Base-by-base conservation (phyloP, 2,113 vertebrate genomes). In the Catharus fuscescens region DNA sequence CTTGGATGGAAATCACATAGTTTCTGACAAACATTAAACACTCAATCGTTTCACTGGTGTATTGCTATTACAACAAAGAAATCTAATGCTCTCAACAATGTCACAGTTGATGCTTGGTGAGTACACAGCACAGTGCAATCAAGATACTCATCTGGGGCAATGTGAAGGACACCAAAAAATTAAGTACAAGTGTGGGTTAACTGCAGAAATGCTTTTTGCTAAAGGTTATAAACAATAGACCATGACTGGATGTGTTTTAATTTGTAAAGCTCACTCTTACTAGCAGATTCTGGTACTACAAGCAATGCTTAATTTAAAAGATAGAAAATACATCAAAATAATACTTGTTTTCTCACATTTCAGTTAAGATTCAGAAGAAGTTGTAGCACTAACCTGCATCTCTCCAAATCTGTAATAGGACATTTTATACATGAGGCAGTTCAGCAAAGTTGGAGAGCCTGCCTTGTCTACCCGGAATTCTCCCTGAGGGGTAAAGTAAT, bases 401-500 rank as follows among this genome's bases (percentile, higher is more conserved):
- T 99, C 99, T 85, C 99, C 99, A 96, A 99, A 99, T 97, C 99
- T 98, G 96, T 99, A 99, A 90, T 99, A 99, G 16, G 99, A 99
- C 99, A 99, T 99, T 98, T 99, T 99, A 97, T 99, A 99, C 99
- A 99, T 99, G 95, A 99, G 99, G 96, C 99, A 99, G 98, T 99
- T 99, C 95, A 99, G 98, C 95, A 99, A 97, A 52, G 99, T 99
- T 48, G 99, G 99, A 38, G 99, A 99, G 54, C 99, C 99, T 74
- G 99, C 99, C 96, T 99, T 99, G 97, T 99, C 99, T 93, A 99
- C 99, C 40, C 99, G 98, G 93, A 99, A 99, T 97, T 99, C 99
- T 96, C 99, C 99, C 97, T 99, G 99, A 78, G 99, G 99, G 50
- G 99, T 99, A 95, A 99, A 99, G 97, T 99, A 99, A 96, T 99